phyloP scores from a whole-genome alignment of 1,140 invertebrate species.

The Papilio polyxenes region DNA sequence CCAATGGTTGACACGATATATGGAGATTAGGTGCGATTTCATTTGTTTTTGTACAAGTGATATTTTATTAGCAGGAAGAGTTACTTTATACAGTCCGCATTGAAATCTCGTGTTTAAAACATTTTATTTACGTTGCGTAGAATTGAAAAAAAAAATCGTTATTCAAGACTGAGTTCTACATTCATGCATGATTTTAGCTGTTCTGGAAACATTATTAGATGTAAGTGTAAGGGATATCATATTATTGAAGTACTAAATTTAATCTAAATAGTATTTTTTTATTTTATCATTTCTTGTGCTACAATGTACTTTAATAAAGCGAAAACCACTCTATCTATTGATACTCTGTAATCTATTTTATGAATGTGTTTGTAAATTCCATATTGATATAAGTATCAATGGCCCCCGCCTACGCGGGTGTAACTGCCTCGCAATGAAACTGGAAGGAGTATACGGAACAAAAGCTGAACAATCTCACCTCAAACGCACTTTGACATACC shows the following conservation, averaged over 20 bases:
- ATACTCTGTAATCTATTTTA: background rate
- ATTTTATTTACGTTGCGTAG: no score
- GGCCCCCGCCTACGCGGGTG: slow-evolving; percentile 47
- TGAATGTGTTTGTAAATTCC: background rate
- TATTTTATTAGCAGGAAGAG: background rate
- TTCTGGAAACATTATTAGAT: no score
- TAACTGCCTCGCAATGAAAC: slow-evolving; percentile 50
- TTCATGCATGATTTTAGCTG: background rate
- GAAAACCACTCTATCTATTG: background rate
- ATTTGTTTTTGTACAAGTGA: background rate
- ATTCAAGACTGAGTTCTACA: no score
- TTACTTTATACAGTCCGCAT: background rate
- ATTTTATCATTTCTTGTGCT: background rate
- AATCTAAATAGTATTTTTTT: background rate
- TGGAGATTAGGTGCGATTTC: slow-evolving; percentile 31
- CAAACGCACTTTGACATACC: slow-evolving; percentile 37
- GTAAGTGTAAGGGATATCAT: no score
- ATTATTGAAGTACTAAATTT: no score
- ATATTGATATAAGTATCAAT: slow-evolving; percentile 19
- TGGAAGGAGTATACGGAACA: slow-evolving; percentile 49
- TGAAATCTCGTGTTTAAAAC: background rate
- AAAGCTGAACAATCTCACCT: slow-evolving; percentile 48
- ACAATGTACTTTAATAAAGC: background rate
- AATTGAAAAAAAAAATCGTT: no score
- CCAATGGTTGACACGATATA: slow-evolving; percentile 27